phyloP scores from a whole-genome alignment of 2,113 vertebrate genomes.

The Ictidomys tridecemlineatus region DNA sequence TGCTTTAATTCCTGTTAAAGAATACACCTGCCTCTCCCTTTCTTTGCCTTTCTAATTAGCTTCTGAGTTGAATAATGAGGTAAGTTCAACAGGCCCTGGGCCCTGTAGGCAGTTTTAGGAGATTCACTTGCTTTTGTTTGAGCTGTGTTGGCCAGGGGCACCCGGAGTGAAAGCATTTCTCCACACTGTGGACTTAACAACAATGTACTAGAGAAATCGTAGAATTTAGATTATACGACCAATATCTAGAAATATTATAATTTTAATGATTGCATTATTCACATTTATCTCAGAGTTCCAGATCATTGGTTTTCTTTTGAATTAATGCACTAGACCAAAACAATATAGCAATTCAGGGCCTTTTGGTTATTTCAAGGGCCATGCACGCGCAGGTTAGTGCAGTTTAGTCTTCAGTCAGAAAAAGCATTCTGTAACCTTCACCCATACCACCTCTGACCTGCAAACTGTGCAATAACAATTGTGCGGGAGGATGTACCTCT shows the following conservation, averaged over 20 bases:
- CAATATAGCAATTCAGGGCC: not conserved
- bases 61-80: slow-evolving; percentile 50
- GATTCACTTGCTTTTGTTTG: not conserved
- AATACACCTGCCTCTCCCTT: not conserved
- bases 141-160: not conserved
- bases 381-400: not conserved
- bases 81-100: not conserved
- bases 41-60: slow-evolving; percentile 49
- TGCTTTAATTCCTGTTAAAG: not conserved
- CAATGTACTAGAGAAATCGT: not conserved
- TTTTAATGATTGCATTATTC: not conserved
- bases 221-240: not conserved
- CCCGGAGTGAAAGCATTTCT: not conserved
- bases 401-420: not conserved
- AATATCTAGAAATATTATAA: not conserved
- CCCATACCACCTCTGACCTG: not conserved
- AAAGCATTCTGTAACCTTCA: not conserved
- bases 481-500: fast-evolving
- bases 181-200: not conserved
- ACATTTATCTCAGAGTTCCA: slow-evolving; percentile 3
- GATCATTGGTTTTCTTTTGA: not conserved
- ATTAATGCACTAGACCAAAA: not conserved
- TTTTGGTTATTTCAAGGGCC: not conserved
- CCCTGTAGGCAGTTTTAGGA: not conserved
- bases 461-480: not conserved